These are phyloP conservation scores for Pituophis catenifer DNA, from an alignment of 2,113 vertebrate genomes.

Conservation along the genomic window DNA sequence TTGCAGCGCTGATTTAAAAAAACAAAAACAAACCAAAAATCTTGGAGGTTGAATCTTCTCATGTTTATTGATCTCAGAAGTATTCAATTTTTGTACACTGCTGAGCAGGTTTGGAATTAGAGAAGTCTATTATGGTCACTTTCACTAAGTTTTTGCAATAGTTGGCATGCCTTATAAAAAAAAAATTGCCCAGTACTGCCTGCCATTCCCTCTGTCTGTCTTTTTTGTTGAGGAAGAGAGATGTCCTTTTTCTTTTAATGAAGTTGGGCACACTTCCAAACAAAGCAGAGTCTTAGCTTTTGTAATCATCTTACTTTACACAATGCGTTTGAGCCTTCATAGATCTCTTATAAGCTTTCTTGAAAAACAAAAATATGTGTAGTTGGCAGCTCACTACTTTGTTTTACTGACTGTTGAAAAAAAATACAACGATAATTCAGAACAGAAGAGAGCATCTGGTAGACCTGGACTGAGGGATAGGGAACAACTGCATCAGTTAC, in stretches of 20 bases:
- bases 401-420: neutral
- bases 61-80: neutral
- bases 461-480: neutral
- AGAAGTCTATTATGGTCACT: neutral
- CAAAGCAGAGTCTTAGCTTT: neutral
- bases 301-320: neutral
- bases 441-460: neutral
- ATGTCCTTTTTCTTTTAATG: neutral
- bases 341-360: neutral
- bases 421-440: neutral
- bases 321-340: neutral
- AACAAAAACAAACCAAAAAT: neutral
- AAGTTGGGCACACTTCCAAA: neutral
- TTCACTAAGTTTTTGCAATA: neutral
- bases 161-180: neutral
- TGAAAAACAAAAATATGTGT: neutral
- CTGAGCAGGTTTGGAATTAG: neutral
- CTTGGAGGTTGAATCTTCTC: neutral
- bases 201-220: neutral
- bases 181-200: neutral
- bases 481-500: neutral
- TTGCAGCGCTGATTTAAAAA: neutral
- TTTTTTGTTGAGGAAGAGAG: neutral
- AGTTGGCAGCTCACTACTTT: neutral
- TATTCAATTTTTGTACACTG: neutral